Percentiles rank a stretch among this genome's conserved stretches.
phyloP scores from a whole-genome alignment of 2,888 invertebrate genomes.

The Luffia ferchaultella region DNA sequence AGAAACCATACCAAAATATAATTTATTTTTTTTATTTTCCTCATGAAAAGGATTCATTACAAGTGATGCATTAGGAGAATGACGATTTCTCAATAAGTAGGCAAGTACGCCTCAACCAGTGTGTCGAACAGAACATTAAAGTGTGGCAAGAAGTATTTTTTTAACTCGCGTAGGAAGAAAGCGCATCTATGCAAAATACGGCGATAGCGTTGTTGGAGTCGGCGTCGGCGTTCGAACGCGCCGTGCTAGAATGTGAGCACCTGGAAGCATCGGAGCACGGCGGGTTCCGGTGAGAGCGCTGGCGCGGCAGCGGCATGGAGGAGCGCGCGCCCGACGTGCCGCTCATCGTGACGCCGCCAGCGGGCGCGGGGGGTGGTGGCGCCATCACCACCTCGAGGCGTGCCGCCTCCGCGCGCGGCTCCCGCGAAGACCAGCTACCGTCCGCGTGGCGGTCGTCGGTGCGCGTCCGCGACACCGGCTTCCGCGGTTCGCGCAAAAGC shows the following conservation, averaged over 20 bases:
- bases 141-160: no score
- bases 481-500: slow-evolving; percentile 69
- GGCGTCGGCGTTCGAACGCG: slow-evolving; percentile 51
- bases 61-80: no score
- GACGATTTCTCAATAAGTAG: no score
- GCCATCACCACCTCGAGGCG: slow-evolving; percentile 50
- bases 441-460: slow-evolving; percentile 72
- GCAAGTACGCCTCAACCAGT: no score
- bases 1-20: neutral
- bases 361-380: slow-evolving; percentile 20
- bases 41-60: no score
- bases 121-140: no score
- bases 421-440: slow-evolving; percentile 45
- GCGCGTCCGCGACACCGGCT: slow-evolving; percentile 69
- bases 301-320: slow-evolving; percentile 64
- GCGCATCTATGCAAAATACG: slow-evolving; percentile 60
- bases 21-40: no score
- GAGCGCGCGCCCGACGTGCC: slow-evolving; percentile 61
- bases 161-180: no score
- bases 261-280: slow-evolving; percentile 51
- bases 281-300: slow-evolving; percentile 63
- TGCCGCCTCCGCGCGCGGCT: slow-evolving; percentile 45
- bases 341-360: slow-evolving; percentile 51
- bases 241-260: slow-evolving; percentile 59
- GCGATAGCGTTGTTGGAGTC: slow-evolving; percentile 55